phyloP scores from a whole-genome alignment of 1,140 invertebrate species.

The Chironomus tepperi region DNA sequence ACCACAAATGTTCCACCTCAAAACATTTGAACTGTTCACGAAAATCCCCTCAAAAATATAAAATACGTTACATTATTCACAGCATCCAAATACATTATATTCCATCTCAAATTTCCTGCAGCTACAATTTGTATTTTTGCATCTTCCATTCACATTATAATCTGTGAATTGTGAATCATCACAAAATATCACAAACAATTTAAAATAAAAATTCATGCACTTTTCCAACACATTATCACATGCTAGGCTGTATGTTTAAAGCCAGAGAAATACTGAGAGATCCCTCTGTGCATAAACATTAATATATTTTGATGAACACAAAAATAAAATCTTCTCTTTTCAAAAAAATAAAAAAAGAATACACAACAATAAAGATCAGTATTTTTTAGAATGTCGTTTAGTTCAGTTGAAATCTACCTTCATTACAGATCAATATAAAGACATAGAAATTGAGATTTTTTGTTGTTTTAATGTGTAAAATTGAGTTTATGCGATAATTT shows the following conservation, averaged over 20 bases:
- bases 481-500: conserved; percentile 1
- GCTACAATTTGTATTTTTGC: too few relatives aligned
- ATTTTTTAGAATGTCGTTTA: not conserved
- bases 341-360: not conserved
- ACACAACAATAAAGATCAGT: not conserved
- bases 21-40: too few relatives aligned
- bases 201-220: too few relatives aligned
- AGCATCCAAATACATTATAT: too few relatives aligned
- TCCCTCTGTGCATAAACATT: not conserved
- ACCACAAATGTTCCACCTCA: too few relatives aligned
- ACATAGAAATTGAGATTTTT: too few relatives aligned
- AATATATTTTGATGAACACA: not conserved
- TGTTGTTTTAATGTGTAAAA: not conserved
- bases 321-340: not conserved
- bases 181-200: too few relatives aligned
- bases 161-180: too few relatives aligned
- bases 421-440: not conserved
- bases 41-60: too few relatives aligned
- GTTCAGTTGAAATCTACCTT: conserved; percentile 1
- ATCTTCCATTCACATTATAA: too few relatives aligned
- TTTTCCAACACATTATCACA: not conserved
- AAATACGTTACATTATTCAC: too few relatives aligned
- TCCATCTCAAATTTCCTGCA: too few relatives aligned
- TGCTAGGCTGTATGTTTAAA: not conserved
- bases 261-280: not conserved